Conservation (phyloP, 1,140 invertebrate genomes). For the Diachasmimorpha longicaudata region DNA sequence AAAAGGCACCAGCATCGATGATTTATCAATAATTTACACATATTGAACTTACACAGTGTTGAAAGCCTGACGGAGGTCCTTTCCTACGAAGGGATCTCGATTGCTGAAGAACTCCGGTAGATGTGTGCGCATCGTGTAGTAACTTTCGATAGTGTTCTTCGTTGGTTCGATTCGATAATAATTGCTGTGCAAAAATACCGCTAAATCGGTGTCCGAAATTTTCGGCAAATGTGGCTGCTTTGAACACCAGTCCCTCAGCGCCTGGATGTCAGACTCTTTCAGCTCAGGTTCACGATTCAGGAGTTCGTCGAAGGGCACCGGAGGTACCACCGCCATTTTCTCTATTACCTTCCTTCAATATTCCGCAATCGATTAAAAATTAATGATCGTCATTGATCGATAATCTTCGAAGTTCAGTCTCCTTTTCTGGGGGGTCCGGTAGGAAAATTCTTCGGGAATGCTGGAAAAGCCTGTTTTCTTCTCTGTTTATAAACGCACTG, state of each 20-base stretch:
- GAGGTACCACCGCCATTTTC: not conserved
- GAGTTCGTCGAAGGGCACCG: constrained; percentile 60
- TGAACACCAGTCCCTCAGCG: constrained; percentile 67
- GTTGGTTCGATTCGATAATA: constrained; percentile 68
- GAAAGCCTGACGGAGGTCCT: constrained; percentile 58
- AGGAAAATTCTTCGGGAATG: too few relatives aligned
- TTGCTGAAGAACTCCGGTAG: constrained; percentile 68
- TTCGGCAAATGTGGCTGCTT: constrained; percentile 71
- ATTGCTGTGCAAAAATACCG: constrained; percentile 71
- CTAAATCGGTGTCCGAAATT: constrained; percentile 65
- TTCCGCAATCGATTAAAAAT: too few relatives aligned
- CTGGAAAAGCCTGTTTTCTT: too few relatives aligned
- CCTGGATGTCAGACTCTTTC: constrained; percentile 64
- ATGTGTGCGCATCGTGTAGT: constrained; percentile 69
- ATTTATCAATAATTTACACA: too few relatives aligned
- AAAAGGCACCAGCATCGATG: too few relatives aligned
- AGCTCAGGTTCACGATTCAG: constrained; percentile 66
- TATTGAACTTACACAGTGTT: constrained; percentile 65
- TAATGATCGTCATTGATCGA: too few relatives aligned
- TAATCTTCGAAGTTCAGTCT: too few relatives aligned
- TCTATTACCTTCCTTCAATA: too few relatives aligned
- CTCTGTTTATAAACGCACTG: too few relatives aligned
- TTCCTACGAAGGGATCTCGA: constrained; percentile 60
- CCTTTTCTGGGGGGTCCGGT: too few relatives aligned
- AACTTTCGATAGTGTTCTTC: constrained; percentile 70